Evolutionary conservation across 2,888 invertebrate species (phyloP).

Genomic region (Apotomis capreana): DNA sequence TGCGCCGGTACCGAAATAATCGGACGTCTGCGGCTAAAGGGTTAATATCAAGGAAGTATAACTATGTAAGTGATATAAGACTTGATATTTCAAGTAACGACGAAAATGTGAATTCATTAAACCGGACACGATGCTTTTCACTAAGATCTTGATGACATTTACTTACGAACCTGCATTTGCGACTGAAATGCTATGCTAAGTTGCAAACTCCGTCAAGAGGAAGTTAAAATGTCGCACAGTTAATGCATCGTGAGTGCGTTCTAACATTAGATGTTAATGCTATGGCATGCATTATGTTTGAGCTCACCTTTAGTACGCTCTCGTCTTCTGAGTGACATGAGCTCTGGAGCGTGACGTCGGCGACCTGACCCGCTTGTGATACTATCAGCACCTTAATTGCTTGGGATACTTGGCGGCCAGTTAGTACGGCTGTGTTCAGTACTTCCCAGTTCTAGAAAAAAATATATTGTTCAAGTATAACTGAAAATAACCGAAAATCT

Average conservation of each 20-base stretch:
- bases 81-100: conserved; percentile 4
- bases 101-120: conserved; percentile 19
- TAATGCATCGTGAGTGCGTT: conserved; percentile 31
- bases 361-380: conserved; percentile 96
- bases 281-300: conserved; percentile 33
- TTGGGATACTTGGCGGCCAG: conserved; percentile 96
- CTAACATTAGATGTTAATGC: conserved; percentile 34
- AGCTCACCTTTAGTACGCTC: conserved; percentile 95
- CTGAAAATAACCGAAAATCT: too few species aligned
- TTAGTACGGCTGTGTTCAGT: conserved; percentile 97
- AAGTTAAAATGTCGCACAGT: conserved; percentile 20
- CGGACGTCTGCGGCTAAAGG: not conserved
- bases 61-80: conserved; percentile 4
- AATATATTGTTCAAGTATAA: conserved; percentile 9
- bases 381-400: conserved; percentile 98
- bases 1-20: conserved; percentile 1
- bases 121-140: conserved; percentile 10
- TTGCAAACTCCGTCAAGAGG: conserved; percentile 13
- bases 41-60: not conserved
- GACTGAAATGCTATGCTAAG: conserved; percentile 2
- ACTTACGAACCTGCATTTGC: conserved; percentile 12
- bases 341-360: conserved; percentile 96
- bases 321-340: conserved; percentile 98
- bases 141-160: conserved; percentile 14
- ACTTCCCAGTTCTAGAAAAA: conserved; percentile 94